Percentiles rank a stretch among this genome's conserved stretches.
Evolutionary conservation across 2,797 vertebrate genomes (phyloP).

Genomic region (Anguilla megastoma): DNA sequence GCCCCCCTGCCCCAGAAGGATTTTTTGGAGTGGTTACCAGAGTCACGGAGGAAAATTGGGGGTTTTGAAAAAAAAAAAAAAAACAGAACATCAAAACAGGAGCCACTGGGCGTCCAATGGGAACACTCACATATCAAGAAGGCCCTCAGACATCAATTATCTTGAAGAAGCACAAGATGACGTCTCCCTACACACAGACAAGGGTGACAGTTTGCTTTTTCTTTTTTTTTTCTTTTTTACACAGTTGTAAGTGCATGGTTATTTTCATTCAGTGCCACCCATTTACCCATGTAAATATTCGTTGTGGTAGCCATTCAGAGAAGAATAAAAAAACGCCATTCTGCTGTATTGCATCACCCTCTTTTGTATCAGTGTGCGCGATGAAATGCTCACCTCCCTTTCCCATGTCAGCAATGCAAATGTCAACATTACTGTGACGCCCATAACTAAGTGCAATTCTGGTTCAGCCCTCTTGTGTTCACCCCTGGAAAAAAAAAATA

Average conservation of each 20-base stretch:
- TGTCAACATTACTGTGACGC: slow-evolving; percentile 66
- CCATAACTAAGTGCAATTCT: slow-evolving; percentile 79
- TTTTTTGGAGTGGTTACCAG: neutral
- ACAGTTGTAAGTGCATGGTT: slow-evolving; percentile 87
- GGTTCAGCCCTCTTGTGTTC: slow-evolving; percentile 47
- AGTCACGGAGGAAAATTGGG: neutral
- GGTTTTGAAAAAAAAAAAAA: neutral
- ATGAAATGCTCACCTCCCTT: slow-evolving; percentile 48
- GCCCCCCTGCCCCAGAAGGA: neutral
- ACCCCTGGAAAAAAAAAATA: slow-evolving; percentile 52
- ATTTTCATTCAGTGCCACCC: slow-evolving; percentile 73
- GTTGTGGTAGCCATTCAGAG: slow-evolving; percentile 68
- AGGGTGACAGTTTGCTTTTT: slow-evolving; percentile 34
- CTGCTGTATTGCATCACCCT: slow-evolving; percentile 52
- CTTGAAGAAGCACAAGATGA: slow-evolving; percentile 68
- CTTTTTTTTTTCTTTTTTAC: slow-evolving; percentile 58
- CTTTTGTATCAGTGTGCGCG: slow-evolving; percentile 66
- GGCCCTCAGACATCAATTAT: slow-evolving; percentile 68
- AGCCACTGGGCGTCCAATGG: slow-evolving; percentile 64
- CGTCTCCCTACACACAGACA: slow-evolving; percentile 67
- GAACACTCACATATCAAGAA: slow-evolving; percentile 66
- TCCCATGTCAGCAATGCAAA: slow-evolving; percentile 43
- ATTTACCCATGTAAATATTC: slow-evolving; percentile 76
- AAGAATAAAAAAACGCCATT: slow-evolving; percentile 66
- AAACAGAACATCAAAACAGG: neutral